A percentile compares a stretch with the other conserved stretches of the same genome.
Evolutionary conservation across 2,113 vertebrate genomes (phyloP).

Genomic region (Sinosuthora webbiana): DNA sequence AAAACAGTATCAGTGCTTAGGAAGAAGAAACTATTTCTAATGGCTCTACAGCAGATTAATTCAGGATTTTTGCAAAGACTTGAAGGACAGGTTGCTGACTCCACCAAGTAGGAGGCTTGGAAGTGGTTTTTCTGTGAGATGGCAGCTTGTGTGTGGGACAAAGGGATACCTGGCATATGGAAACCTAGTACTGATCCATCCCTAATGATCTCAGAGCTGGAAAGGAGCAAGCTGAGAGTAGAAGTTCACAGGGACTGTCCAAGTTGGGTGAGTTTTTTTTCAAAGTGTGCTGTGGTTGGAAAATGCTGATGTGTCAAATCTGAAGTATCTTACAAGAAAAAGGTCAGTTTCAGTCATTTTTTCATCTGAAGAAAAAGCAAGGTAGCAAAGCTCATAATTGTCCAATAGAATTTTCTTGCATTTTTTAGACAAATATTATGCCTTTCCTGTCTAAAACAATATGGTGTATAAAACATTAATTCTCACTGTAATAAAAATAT

Average conservation of each 20-base stretch:
- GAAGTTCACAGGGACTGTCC: neutral
- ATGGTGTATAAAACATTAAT: neutral
- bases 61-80: neutral
- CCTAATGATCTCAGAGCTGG: slow-evolving; percentile 4
- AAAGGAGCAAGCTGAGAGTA: neutral
- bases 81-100: neutral
- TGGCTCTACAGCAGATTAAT: neutral
- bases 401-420: neutral
- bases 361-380: slow-evolving; percentile 1
- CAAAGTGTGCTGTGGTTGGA: slow-evolving; percentile 2
- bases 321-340: neutral
- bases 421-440: neutral
- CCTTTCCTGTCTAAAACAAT: neutral
- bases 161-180: neutral
- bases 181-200: neutral
- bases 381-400: neutral
- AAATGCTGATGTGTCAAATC: slow-evolving; percentile 25
- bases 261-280: neutral
- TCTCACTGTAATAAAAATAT: neutral
- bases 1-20: neutral
- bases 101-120: neutral
- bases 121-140: neutral
- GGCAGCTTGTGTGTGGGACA: neutral
- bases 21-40: neutral
- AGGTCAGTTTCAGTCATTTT: neutral